phyloP scores from a whole-genome alignment of 2,113 vertebrate genomes.

The Gasterosteus aculeatus region DNA sequence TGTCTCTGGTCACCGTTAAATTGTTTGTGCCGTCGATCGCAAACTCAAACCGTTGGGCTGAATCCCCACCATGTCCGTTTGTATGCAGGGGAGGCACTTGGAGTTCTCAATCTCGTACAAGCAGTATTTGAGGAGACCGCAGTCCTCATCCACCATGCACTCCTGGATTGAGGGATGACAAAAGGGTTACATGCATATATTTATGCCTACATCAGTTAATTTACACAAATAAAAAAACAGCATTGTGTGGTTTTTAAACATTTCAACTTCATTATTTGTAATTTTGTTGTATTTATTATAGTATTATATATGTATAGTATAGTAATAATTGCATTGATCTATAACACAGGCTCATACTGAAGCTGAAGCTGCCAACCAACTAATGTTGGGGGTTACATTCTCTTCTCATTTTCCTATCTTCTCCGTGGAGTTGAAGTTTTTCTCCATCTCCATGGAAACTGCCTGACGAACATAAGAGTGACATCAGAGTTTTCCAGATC shows the following conservation, averaged over 20 bases:
- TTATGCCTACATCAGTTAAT: too few relatives aligned
- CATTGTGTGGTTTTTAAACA: too few relatives aligned
- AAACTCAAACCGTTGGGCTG: background rate
- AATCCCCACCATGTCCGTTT: constrained; percentile 80
- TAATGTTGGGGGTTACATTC: background rate
- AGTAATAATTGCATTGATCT: background rate
- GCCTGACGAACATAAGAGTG: background rate
- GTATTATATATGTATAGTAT: too few relatives aligned
- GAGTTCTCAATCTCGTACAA: constrained; percentile 86
- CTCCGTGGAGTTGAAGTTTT: background rate
- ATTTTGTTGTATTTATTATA: background rate
- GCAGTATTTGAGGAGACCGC: constrained; percentile 86
- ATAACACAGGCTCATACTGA: background rate
- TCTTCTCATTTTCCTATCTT: background rate
- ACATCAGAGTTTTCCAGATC: constrained; percentile 12
- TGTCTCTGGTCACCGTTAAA: too few relatives aligned
- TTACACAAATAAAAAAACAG: too few relatives aligned
- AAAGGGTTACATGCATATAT: background rate
- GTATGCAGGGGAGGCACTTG: constrained; percentile 87
- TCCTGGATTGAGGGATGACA: constrained; percentile 79
- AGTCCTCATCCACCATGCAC: constrained; percentile 94
- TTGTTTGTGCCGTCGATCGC: too few relatives aligned
- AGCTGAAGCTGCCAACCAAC: background rate
- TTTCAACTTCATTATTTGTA: background rate
- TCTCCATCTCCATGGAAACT: constrained; percentile 35